Conservation (phyloP, 1,140 invertebrate genomes). For the Drosophila teissieri region DNA sequence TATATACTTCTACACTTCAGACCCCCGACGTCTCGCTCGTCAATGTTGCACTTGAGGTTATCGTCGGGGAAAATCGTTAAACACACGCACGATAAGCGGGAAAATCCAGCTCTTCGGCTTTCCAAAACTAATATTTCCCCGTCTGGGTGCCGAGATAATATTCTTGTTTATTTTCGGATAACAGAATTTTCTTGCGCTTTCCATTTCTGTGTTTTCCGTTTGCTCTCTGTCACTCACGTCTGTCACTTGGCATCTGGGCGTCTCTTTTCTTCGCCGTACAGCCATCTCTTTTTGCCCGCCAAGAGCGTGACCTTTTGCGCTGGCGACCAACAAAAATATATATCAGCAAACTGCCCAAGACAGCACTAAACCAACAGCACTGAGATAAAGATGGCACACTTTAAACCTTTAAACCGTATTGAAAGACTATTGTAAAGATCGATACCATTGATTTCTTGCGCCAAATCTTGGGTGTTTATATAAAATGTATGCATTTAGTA, state of each 20-base stretch:
- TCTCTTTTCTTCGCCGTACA: background rate
- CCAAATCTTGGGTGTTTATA: background rate
- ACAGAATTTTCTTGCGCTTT: slow-evolving; percentile 29
- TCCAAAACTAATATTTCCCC: slow-evolving; percentile 44
- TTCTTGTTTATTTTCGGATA: slow-evolving; percentile 52
- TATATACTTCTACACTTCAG: slow-evolving; percentile 40
- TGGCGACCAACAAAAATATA: slow-evolving; percentile 34
- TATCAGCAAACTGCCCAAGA: slow-evolving; percentile 37
- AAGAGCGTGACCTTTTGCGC: slow-evolving; percentile 45
- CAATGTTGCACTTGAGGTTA: slow-evolving; percentile 72
- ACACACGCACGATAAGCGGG: slow-evolving; percentile 61
- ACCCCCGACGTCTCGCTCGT: slow-evolving; percentile 50
- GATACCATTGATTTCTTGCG: too few relatives aligned
- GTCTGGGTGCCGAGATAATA: slow-evolving; percentile 34
- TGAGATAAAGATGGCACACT: background rate
- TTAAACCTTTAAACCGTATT: too few relatives aligned
- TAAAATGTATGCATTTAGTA: background rate
- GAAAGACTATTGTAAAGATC: background rate
- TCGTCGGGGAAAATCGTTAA: slow-evolving; percentile 65
- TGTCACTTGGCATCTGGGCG: background rate
- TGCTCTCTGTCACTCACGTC: slow-evolving; percentile 32
- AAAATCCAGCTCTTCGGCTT: slow-evolving; percentile 37
- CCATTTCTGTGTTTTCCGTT: slow-evolving; percentile 33
- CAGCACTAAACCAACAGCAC: background rate
- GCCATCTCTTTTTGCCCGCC: slow-evolving; percentile 19